Percentiles rank a stretch among this genome's conserved stretches.
These are phyloP conservation scores for Muntiacus reevesi DNA, from an alignment of 2,113 vertebrate species.

Conservation along the genomic window DNA sequence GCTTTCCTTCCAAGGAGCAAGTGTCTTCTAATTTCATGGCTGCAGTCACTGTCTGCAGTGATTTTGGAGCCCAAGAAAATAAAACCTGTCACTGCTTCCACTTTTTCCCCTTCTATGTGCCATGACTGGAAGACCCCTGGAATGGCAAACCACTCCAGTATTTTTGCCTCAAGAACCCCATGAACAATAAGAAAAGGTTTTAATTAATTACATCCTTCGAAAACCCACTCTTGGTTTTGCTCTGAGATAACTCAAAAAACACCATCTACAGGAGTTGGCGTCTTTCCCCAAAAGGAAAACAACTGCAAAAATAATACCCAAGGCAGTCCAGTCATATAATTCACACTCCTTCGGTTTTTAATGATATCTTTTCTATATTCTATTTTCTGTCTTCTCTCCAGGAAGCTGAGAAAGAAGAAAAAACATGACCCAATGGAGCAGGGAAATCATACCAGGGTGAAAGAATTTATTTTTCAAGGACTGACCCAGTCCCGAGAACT, in stretches of 20 bases:
- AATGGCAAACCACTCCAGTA: not conserved
- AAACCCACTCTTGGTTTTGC: not conserved
- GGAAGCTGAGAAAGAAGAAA: not conserved
- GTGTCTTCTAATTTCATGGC: not conserved
- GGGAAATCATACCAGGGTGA: conserved; percentile 23
- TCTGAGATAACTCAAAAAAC: not conserved
- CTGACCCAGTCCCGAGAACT: conserved; percentile 9
- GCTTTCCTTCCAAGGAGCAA: not conserved
- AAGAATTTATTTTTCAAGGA: conserved; percentile 41
- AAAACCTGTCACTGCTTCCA: not conserved
- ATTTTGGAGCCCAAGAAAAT: not conserved
- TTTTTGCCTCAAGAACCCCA: not conserved
- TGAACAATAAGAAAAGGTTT: not conserved
- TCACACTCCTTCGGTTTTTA: not conserved
- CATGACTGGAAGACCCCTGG: not conserved
- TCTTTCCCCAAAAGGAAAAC: not conserved
- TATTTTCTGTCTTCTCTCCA: not conserved
- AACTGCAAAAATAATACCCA: not conserved
- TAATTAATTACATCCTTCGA: not conserved
- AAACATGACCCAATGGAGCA: not conserved
- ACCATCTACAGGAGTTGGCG: not conserved
- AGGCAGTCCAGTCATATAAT: not conserved
- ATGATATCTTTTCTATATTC: not conserved
- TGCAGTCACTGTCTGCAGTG: not conserved
- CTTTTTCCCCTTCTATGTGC: not conserved